phyloP scores from a whole-genome alignment of 2,797 vertebrate genomes.

The Pampus argenteus region DNA sequence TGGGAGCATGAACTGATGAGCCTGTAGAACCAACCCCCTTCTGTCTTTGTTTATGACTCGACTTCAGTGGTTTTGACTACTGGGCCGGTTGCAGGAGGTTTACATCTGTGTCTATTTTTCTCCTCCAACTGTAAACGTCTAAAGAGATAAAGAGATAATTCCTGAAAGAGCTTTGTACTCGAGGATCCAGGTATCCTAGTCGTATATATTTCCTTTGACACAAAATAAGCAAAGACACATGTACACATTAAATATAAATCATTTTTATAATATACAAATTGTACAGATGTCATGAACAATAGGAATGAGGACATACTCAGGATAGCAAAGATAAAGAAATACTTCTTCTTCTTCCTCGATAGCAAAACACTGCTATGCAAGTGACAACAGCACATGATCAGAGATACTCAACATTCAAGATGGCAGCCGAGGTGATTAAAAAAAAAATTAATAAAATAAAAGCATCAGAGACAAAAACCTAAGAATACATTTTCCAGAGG shows the following conservation, averaged over 20 bases:
- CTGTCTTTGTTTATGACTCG: no score
- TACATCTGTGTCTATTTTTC: neutral
- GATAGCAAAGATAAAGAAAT: slow-evolving; percentile 74
- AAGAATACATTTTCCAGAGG: slow-evolving; percentile 70
- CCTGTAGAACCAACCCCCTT: no score
- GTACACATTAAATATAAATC: slow-evolving; percentile 89
- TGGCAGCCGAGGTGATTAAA: slow-evolving; percentile 71
- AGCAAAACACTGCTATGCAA: slow-evolving; percentile 65
- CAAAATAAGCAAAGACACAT: slow-evolving; percentile 63
- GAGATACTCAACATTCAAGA: slow-evolving; percentile 78
- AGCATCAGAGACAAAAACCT: slow-evolving; percentile 60
- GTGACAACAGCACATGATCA: slow-evolving; percentile 76
- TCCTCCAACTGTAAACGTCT: neutral
- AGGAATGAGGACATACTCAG: slow-evolving; percentile 73
- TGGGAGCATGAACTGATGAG: neutral
- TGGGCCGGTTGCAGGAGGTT: neutral
- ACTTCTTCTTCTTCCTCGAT: slow-evolving; percentile 62
- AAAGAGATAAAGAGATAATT: neutral
- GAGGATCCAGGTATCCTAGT: neutral
- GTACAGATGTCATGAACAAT: slow-evolving; percentile 85
- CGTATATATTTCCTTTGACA: slow-evolving; percentile 26
- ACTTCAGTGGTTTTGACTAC: neutral
- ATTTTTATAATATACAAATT: slow-evolving; percentile 91
- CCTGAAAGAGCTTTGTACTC: neutral
- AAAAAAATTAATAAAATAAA: slow-evolving; percentile 64